phyloP scores from a whole-genome alignment of 2,113 vertebrate genomes.

The Crotalus horridus region DNA sequence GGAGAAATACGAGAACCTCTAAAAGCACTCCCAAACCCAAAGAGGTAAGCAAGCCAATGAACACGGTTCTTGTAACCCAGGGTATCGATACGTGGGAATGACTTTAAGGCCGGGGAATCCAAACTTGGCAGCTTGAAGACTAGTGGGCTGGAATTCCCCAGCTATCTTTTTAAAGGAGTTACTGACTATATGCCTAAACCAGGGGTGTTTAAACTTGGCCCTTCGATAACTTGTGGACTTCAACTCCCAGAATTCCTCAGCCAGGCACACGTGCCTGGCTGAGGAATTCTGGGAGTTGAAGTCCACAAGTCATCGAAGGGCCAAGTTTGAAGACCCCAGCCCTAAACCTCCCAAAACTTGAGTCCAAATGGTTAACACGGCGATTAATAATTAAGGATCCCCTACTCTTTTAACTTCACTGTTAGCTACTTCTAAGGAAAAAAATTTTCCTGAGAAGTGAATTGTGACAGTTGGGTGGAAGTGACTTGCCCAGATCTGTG shows the following conservation, averaged over 20 bases:
- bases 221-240: background rate
- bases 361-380: background rate
- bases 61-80: background rate
- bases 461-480: background rate
- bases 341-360: background rate
- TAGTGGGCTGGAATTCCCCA: background rate
- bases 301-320: too few species aligned
- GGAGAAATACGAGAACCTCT: slow-evolving; percentile 47
- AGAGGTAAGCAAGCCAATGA: slow-evolving; percentile 58
- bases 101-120: background rate
- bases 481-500: background rate
- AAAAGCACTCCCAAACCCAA: slow-evolving; percentile 51
- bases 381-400: background rate
- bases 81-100: accelerated
- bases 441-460: background rate
- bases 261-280: too few species aligned
- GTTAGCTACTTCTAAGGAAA: background rate
- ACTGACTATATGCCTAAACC: too few species aligned
- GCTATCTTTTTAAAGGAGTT: too few species aligned
- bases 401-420: background rate
- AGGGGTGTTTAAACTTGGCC: background rate
- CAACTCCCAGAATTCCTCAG: background rate
- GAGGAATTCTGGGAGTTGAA: too few species aligned
- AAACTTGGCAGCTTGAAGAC: background rate
- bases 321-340: too few species aligned